Evolutionary conservation across 2,888 invertebrate species (phyloP).

Genomic region (Pomacea canaliculata): DNA sequence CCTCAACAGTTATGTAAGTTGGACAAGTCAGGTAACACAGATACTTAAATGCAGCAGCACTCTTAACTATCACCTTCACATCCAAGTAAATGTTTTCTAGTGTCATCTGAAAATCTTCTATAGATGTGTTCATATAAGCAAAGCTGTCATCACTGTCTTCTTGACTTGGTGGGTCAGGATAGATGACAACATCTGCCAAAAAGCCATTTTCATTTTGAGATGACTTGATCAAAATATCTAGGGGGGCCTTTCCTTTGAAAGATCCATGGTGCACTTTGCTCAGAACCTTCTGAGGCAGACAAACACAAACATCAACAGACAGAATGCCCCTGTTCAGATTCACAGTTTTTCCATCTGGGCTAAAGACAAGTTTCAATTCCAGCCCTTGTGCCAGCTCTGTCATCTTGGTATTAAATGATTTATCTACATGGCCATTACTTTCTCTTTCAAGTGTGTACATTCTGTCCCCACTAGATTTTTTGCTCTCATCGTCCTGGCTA

Average conservation of each 20-base stretch:
- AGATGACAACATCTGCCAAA: constrained; percentile 6
- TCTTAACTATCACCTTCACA: constrained; percentile 13
- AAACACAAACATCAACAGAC: constrained; percentile 10
- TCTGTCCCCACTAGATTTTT: neutral
- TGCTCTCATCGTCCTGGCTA: neutral
- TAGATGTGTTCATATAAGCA: neutral
- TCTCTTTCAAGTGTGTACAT: constrained; percentile 1
- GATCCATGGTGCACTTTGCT: neutral
- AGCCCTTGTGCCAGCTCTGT: constrained; percentile 28
- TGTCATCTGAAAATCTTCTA: neutral
- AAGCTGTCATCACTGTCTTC: neutral
- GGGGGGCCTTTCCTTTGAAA: neutral
- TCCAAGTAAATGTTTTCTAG: neutral
- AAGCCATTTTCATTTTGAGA: neutral
- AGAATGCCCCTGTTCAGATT: neutral
- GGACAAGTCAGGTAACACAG: neutral
- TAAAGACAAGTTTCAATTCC: constrained; percentile 26
- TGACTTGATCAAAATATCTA: constrained; percentile 7
- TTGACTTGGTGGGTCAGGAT: neutral
- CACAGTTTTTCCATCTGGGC: constrained; percentile 20
- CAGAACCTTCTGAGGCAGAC: constrained; percentile 17
- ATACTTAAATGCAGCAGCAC: neutral
- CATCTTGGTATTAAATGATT: constrained; percentile 28
- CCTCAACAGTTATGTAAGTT: neutral
- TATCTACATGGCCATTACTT: constrained; percentile 7